Evolutionary conservation across 2,113 vertebrate species (phyloP).

Genomic region (Bombycilla garrulus): DNA sequence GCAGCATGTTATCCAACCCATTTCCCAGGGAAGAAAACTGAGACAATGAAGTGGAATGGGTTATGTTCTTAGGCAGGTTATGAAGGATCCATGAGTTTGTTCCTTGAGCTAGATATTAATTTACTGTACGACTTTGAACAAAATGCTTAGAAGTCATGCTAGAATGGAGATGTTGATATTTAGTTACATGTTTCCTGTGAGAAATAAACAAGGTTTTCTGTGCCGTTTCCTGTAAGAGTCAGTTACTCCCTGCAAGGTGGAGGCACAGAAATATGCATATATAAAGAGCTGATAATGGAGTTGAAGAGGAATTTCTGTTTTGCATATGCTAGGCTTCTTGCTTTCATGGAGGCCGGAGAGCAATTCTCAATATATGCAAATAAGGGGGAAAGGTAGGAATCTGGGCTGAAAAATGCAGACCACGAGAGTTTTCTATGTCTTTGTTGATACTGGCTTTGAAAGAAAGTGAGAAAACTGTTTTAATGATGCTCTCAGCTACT

Average conservation of each 20-base stretch:
- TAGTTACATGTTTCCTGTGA: neutral
- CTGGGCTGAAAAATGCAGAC: neutral
- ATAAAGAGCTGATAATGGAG: neutral
- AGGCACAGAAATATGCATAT: neutral
- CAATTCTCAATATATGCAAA: neutral
- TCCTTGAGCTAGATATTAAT: neutral
- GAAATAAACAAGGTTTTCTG: neutral
- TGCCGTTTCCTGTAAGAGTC: neutral
- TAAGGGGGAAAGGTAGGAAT: neutral
- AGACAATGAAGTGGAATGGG: neutral
- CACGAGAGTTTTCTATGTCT: neutral
- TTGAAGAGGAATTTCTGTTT: neutral
- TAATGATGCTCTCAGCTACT: neutral
- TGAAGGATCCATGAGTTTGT: neutral
- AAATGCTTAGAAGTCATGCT: neutral
- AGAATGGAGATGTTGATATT: neutral
- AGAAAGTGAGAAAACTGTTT: neutral
- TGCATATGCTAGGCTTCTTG: neutral
- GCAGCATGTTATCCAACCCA: neutral
- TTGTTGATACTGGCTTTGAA: neutral
- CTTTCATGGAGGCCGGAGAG: neutral
- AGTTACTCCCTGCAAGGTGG: neutral
- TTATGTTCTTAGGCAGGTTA: neutral
- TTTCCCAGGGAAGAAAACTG: neutral
- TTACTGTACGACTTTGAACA: neutral